phyloP scores from a whole-genome alignment of 2,888 invertebrate species.

The Panzeria rudis region DNA sequence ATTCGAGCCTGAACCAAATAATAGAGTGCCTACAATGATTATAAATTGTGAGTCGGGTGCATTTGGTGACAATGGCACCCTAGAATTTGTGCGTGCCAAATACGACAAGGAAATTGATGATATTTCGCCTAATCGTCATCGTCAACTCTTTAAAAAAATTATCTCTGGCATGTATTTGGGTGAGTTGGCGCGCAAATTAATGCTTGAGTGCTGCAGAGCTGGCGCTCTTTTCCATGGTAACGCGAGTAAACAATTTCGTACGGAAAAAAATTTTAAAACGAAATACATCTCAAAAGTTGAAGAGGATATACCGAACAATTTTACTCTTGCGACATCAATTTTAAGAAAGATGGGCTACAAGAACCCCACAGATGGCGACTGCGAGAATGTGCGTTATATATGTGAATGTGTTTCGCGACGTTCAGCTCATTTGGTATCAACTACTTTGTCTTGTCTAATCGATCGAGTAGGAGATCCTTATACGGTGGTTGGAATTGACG shows the following conservation, averaged over 20 bases:
- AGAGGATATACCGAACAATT: constrained; percentile 86
- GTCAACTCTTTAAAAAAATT: constrained; percentile 88
- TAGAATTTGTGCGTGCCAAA: constrained; percentile 90
- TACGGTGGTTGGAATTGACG: constrained; percentile 90
- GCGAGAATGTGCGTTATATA: constrained; percentile 76
- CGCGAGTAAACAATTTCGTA: constrained; percentile 46
- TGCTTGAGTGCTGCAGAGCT: constrained; percentile 87
- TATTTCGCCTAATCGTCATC: constrained; percentile 71
- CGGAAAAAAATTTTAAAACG: constrained; percentile 89
- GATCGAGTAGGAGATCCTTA: constrained; percentile 86
- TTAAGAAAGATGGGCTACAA: constrained; percentile 32
- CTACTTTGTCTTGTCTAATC: constrained; percentile 88
- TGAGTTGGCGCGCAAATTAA: constrained; percentile 86
- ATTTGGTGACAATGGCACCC: constrained; percentile 91
- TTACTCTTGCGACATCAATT: constrained; percentile 74
- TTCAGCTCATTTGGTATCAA: constrained; percentile 89
- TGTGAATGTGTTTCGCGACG: constrained; percentile 87
- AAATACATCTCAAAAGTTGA: constrained; percentile 89
- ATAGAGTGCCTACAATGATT: constrained; percentile 85
- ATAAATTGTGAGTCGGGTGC: constrained; percentile 94
- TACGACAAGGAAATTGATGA: constrained; percentile 89
- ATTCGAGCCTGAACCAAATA: constrained; percentile 86
- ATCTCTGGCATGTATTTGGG: constrained; percentile 92
- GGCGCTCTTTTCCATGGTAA: constrained; percentile 83
- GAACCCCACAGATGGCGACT: constrained; percentile 72